A percentile compares a stretch with the other conserved stretches of the same genome.
These are phyloP conservation scores for Myripristis jacobus DNA, from an alignment of 2,797 vertebrate species.

Conservation along the genomic window DNA sequence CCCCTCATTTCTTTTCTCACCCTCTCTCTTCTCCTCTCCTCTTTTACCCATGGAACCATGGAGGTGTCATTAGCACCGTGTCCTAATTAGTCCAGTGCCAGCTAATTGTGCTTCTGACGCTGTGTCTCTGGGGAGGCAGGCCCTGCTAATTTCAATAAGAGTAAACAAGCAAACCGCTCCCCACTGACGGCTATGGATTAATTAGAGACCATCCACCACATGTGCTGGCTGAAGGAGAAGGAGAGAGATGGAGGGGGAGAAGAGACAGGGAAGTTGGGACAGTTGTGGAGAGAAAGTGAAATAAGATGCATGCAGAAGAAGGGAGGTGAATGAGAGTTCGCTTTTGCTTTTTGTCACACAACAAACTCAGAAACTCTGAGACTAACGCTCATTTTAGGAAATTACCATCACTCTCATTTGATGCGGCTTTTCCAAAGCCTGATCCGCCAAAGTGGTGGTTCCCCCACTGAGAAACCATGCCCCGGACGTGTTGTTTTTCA, in stretches of 20 bases:
- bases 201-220: conserved; percentile 75
- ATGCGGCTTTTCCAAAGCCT: neutral
- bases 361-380: neutral
- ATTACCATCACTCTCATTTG: conserved; percentile 59
- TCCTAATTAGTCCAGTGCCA: conserved; percentile 79
- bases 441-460: conserved; percentile 10
- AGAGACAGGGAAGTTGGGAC: conserved; percentile 1
- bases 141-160: conserved; percentile 84
- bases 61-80: conserved; percentile 73
- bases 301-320: neutral
- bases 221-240: conserved; percentile 37
- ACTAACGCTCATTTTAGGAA: conserved; percentile 38
- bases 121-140: conserved; percentile 74
- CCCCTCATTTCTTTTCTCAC: conserved; percentile 2
- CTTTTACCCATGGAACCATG: conserved; percentile 40
- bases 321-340: conserved; percentile 60
- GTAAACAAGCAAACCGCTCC: conserved; percentile 83
- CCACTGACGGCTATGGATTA: conserved; percentile 76
- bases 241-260: conserved; percentile 21
- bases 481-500: conserved; percentile 46
- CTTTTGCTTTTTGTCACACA: conserved; percentile 20
- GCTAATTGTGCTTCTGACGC: conserved; percentile 79
- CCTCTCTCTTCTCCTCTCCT: conserved; percentile 11
- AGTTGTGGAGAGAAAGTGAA: neutral
- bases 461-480: conserved; percentile 24